Conservation (phyloP, 2,797 vertebrate genomes). For the Microhierax caerulescens region DNA sequence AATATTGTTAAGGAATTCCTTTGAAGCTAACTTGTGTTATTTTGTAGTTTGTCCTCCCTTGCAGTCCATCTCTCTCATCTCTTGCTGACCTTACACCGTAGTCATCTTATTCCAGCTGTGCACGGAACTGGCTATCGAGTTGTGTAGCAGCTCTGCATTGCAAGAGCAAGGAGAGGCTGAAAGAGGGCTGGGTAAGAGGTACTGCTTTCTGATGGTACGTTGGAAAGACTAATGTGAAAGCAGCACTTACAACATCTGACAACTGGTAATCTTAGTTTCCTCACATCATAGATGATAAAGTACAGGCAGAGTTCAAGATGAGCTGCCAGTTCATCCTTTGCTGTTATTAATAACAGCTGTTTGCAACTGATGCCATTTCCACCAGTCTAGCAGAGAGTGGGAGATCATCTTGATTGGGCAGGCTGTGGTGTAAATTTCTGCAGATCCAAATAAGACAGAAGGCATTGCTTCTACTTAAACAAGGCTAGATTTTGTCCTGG, state of each 20-base stretch:
- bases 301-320: background rate
- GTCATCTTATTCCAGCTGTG: background rate
- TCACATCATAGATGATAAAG: background rate
- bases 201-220: background rate
- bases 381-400: background rate
- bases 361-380: background rate
- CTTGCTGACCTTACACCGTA: background rate
- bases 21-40: slow-evolving; percentile 6
- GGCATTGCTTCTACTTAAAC: background rate
- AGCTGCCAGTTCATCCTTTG: background rate
- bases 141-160: background rate
- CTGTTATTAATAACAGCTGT: background rate
- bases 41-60: background rate
- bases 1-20: background rate
- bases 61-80: background rate
- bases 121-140: background rate
- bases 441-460: background rate
- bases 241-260: background rate
- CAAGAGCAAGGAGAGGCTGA: background rate
- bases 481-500: background rate
- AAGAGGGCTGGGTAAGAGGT: background rate
- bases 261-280: background rate
- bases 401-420: background rate
- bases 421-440: background rate
- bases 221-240: background rate